Base-by-base conservation (phyloP, 2,113 vertebrate species). In the Ifrita kowaldi region DNA sequence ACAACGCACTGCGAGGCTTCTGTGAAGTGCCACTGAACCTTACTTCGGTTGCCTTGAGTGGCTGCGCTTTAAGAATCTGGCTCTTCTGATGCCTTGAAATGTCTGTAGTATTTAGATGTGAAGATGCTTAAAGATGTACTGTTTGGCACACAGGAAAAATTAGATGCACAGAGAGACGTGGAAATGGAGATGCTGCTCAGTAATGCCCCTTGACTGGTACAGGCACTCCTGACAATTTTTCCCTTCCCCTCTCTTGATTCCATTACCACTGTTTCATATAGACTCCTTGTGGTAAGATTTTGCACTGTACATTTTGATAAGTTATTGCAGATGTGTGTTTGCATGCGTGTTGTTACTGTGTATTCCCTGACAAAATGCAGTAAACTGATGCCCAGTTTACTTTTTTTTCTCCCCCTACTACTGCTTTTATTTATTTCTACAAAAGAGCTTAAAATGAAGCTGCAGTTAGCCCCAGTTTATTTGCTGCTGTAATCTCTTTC, bases 231-330 rank as follows among this genome's bases (percentile, higher is more conserved):
- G 41, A 92, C 0, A 3, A 19, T 63, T 77, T 75, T 95, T 84
- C 39, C 81, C 28, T 89, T 89, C 53, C 73, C 47, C 71, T 83
- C 80, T 90, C 68, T 70, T 73, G 71, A 79, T 86, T 95, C 81
- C 44, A 42, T 91, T 93, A 94, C 68, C 76, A 71, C 91, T 95
- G 94, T 90, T 98, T 94, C 92, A 49, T 95, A 88, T 89, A 55
- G 97, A 98, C 96, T 97, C 97, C 97, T 97, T 96, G 90, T 95
- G 96, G 97, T 96, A 97, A 97, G 93, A 97, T 90, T 97, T 96
- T 97, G 91, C 95, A 97, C 88, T 95, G 87, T 79, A 87, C 12
- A 5, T 90, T 94, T 87, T 82, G 63, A 2, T 76, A 67, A 89
- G 53, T 90, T 90, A 76, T 50, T 69, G 55, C 62, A 78, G 62